phyloP scores from a whole-genome alignment of 2,888 invertebrate genomes.

The Dolomedes plantarius region DNA sequence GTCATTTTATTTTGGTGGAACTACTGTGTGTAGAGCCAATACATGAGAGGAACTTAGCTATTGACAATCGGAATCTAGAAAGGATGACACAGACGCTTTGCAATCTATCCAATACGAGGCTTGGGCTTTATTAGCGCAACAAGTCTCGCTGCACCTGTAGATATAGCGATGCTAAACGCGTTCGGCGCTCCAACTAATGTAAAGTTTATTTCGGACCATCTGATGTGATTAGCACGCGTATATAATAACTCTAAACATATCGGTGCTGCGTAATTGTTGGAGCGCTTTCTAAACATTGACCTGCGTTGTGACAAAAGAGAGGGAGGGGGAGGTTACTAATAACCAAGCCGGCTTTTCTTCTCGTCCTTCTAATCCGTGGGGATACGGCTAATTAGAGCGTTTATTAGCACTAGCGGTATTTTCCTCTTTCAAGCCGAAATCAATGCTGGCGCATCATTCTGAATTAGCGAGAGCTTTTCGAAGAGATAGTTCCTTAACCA shows the following conservation, averaged over 20 bases:
- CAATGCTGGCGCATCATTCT: conserved; percentile 66
- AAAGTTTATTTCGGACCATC: conserved; percentile 67
- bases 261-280: conserved; percentile 48
- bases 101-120: conserved; percentile 18
- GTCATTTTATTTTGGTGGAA: too few relatives aligned
- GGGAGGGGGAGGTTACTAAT: conserved; percentile 46
- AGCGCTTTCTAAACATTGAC: conserved; percentile 62
- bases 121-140: conserved; percentile 53
- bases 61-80: conserved; percentile 26
- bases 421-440: conserved; percentile 65
- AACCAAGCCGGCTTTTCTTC: conserved; percentile 59
- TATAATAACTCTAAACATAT: conserved; percentile 61
- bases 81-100: background rate
- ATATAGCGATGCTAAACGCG: conserved; percentile 17
- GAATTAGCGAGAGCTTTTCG: conserved; percentile 63
- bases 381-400: conserved; percentile 59
- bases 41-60: conserved; percentile 9
- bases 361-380: conserved; percentile 36
- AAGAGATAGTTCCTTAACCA: conserved; percentile 61
- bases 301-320: conserved; percentile 44
- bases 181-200: conserved; percentile 35
- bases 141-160: conserved; percentile 59
- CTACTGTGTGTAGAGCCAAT: too few relatives aligned
- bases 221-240: conserved; percentile 61
- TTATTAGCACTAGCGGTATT: conserved; percentile 67